Conservation (phyloP, 2,888 invertebrate genomes). For the Andrena bicolor region DNA sequence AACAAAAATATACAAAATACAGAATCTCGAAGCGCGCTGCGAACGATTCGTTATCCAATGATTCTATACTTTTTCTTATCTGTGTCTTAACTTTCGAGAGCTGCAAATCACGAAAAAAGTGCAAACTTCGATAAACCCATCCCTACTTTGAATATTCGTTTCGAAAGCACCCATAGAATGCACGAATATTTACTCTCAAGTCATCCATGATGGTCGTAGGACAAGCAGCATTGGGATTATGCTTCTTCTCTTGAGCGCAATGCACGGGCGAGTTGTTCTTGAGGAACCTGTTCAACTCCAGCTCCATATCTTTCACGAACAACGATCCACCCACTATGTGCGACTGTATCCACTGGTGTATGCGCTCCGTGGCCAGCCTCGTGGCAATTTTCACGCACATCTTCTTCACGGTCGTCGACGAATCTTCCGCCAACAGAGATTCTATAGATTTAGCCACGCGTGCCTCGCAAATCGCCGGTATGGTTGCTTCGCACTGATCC, state of each 20-base stretch:
- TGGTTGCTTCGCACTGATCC: conserved; percentile 71
- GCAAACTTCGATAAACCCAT: too few relatives aligned
- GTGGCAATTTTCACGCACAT: conserved; percentile 86
- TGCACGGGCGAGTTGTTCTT: conserved; percentile 62
- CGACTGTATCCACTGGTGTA: conserved; percentile 87
- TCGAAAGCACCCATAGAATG: background rate
- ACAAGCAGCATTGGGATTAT: conserved; percentile 74
- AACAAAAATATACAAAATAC: too few relatives aligned
- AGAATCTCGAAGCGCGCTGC: too few relatives aligned
- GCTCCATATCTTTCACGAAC: conserved; percentile 79
- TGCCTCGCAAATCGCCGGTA: conserved; percentile 75
- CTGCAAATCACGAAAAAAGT: too few relatives aligned
- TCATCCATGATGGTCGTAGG: conserved; percentile 75
- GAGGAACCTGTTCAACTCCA: conserved; percentile 72
- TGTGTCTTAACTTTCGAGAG: too few relatives aligned
- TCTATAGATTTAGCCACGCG: conserved; percentile 80
- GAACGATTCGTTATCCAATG: too few relatives aligned
- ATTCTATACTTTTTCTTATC: too few relatives aligned
- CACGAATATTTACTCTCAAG: conserved; percentile 74
- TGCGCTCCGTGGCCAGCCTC: conserved; percentile 85
- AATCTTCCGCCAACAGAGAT: conserved; percentile 86
- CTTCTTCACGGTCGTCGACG: conserved; percentile 85
- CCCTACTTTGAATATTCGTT: too few relatives aligned
- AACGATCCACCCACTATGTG: conserved; percentile 81
- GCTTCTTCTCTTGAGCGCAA: conserved; percentile 57